Evolutionary conservation across 2,113 vertebrate genomes (phyloP), one percentile per base, ranked within the genome.

Genomic region (Pelmatolapia mariae): DNA sequence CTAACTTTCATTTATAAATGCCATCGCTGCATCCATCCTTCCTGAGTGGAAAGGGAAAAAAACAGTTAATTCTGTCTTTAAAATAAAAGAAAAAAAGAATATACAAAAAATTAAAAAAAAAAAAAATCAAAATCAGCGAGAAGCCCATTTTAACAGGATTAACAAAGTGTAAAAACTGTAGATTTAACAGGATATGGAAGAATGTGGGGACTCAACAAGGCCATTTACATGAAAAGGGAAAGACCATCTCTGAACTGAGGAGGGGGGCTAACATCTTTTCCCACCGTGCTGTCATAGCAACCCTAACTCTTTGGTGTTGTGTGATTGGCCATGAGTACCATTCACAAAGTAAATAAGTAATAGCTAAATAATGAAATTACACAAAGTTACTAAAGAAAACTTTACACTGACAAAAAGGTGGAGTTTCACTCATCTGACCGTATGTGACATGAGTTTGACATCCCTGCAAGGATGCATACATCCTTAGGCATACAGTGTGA

Each of bases 271-370:
- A 36, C 59, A 63, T 63, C 59, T 36, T 63, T 63, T 16, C 7
- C 59, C 29, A 63, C 29, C 19, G 59, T 63, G 29, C 16, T 63
- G 59, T 63, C 59, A 36, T 63, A 63, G 59, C 10, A 63, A 36
- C 59, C 29, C 0, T 36, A 63, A 19, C 59, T 63, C 0, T 11
- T 16, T 11, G 5, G 1, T 59, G 15, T 31, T 0, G 1, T 31
- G 57, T 59, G 26, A 59, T 59, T 59, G 13, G 4, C 13, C 24
- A 29, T 59, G 24, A 57, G 7, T 3, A 29, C 13, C 56, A 59
- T 59, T 59, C 24, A 59, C 56, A 61, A 33, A 61, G 57, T 18
- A 61, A 31, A 61, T 61, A 61, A 61, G 3, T 18, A 33, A 33
- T 33, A 33, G 57, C 26, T 61, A 31, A 10, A 61, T 31, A 31